phyloP scores from a whole-genome alignment of 1,140 invertebrate species.

The Calliopsis andreniformis region DNA sequence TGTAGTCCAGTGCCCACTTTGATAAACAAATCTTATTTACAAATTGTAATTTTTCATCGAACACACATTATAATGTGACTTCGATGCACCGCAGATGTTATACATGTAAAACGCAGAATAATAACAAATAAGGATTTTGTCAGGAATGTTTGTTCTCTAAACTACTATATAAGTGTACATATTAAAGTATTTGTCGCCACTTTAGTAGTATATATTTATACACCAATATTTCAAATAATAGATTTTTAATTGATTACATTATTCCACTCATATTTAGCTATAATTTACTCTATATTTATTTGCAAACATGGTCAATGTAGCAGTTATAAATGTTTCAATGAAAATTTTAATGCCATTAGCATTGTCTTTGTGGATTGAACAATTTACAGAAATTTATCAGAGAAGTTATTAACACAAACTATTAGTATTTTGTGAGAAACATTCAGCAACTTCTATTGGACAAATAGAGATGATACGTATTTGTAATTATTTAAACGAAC shows the following conservation, averaged over 20 bases:
- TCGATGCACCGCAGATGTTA: background rate
- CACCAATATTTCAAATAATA: slow-evolving; percentile 8
- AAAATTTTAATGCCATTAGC: slow-evolving; percentile 8
- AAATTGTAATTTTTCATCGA: slow-evolving; percentile 20
- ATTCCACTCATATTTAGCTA: slow-evolving; percentile 8
- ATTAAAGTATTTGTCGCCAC: slow-evolving; percentile 15
- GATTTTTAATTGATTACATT: background rate
- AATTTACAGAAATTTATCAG: background rate
- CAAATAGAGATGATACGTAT: slow-evolving; percentile 3
- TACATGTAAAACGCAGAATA: background rate
- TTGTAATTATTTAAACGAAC: background rate
- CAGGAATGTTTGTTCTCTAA: slow-evolving; percentile 22
- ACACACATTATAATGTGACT: background rate
- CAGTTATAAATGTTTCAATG: slow-evolving; percentile 17
- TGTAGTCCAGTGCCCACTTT: slow-evolving; percentile 46
- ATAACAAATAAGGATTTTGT: slow-evolving; percentile 8
- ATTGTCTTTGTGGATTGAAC: slow-evolving; percentile 9
- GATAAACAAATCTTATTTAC: slow-evolving; percentile 41
- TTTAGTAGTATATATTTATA: slow-evolving; percentile 15
- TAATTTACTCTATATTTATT: background rate
- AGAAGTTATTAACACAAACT: background rate
- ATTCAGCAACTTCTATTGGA: background rate
- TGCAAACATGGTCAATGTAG: slow-evolving; percentile 20
- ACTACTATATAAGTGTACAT: slow-evolving; percentile 35
- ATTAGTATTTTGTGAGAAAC: background rate